phyloP scores from a whole-genome alignment of 2,797 vertebrate genomes.

The Sparidentex hasta region DNA sequence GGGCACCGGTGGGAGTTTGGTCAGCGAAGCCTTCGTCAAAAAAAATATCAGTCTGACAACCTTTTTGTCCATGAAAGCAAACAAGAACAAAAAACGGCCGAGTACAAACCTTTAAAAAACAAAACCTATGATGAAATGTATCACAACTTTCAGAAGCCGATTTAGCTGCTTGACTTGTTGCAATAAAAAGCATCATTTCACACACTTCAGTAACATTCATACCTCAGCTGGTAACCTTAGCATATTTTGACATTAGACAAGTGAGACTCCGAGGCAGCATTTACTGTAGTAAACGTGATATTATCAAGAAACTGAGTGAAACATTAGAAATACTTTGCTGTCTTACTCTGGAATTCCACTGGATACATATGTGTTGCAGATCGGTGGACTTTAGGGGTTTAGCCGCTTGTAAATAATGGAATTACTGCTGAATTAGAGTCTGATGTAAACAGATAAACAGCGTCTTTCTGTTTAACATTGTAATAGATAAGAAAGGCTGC shows the following conservation, averaged over 20 bases:
- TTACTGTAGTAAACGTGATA: not conserved
- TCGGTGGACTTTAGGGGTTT: no score
- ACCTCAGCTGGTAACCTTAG: not conserved
- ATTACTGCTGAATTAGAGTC: not conserved
- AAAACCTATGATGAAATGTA: conserved; percentile 11
- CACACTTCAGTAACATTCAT: not conserved
- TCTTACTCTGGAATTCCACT: not conserved
- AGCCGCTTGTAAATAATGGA: no score
- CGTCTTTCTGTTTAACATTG: not conserved
- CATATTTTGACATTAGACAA: not conserved
- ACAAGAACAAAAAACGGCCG: not conserved
- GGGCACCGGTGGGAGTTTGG: not conserved
- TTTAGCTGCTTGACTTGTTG: conserved; percentile 4
- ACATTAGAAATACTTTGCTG: not conserved
- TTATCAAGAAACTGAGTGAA: not conserved
- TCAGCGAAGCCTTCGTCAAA: not conserved
- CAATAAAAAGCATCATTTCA: not conserved
- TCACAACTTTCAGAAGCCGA: conserved; percentile 6
- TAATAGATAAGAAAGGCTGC: not conserved
- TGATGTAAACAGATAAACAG: conserved; percentile 11
- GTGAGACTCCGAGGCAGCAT: not conserved
- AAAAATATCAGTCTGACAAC: not conserved
- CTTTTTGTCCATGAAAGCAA: not conserved
- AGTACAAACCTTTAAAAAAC: not conserved
- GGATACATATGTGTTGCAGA: no score